These are phyloP conservation scores for Fulica atra DNA, from an alignment of 2,113 vertebrate genomes.

Conservation along the genomic window DNA sequence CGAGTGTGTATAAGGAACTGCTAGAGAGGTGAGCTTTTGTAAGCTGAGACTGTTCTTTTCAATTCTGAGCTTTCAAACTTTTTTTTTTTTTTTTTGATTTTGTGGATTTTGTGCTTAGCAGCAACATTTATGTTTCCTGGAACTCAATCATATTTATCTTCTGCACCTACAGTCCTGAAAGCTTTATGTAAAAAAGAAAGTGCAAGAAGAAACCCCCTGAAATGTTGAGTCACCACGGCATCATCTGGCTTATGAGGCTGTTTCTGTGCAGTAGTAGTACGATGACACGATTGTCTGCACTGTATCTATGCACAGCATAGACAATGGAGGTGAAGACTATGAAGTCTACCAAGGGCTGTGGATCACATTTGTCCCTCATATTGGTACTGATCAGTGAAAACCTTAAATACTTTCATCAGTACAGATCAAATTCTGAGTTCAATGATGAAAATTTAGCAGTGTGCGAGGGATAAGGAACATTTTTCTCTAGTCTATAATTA, in stretches of 20 bases:
- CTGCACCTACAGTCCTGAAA: not conserved
- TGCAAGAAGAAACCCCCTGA: not conserved
- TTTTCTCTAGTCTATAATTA: not conserved
- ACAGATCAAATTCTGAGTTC: not conserved
- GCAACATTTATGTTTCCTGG: not conserved
- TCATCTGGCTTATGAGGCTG: not conserved
- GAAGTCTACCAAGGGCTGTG: not conserved
- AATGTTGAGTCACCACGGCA: not conserved
- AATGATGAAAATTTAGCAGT: not conserved
- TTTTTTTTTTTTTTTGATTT: not conserved
- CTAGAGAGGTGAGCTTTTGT: not conserved
- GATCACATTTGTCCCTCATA: not conserved
- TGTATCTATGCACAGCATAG: not conserved
- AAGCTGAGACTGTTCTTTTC: not conserved
- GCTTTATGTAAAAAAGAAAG: not conserved
- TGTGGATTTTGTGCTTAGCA: not conserved
- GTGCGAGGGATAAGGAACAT: not conserved
- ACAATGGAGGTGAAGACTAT: not conserved
- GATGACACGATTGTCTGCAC: not conserved
- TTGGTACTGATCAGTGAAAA: not conserved
- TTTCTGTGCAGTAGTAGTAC: not conserved
- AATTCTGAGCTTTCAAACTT: not conserved
- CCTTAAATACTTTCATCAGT: accelerated
- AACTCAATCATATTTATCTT: not conserved
- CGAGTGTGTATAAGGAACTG: not conserved